Base-by-base conservation (phyloP, 1,140 invertebrate species). In the Physella acuta region DNA sequence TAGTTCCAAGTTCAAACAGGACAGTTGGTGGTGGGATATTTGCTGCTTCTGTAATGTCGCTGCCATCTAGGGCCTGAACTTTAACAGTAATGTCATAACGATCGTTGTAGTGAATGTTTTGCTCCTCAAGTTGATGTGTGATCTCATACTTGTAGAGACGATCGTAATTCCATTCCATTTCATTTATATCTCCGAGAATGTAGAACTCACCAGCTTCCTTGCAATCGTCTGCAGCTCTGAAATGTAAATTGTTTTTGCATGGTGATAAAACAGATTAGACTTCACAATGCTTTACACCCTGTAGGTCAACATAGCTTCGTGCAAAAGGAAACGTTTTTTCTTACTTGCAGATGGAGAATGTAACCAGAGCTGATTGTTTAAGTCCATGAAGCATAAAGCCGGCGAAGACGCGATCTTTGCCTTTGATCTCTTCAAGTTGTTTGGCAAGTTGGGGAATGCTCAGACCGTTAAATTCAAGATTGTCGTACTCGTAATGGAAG, bases 401-500 rank as follows among this genome's bases (percentile, higher is more conserved):
- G 34, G 68, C 74, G 52, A 73, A 75, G 5, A 70, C 59, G 11
- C 74, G 31, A 51, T 75, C 69, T 14, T 63, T 26, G 0, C 28
- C 37, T 28, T 51, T 62, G 8, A 55, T 58, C 36, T 56, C 30
- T 16, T 69, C 51, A 17, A 72, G 52, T 33, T 71, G 63, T n/a
- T 49, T 20, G 1, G 56, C 36, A 0, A 75, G 33, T 39, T 71
- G 56, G 4, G 68, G 64, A 8, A 73, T 49, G 26, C 59, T 52
- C 53, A 75, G 30, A 0, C 74, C 74, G 49, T 68, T 70, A 31
- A 75, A 67, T 26, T 73, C 65, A 28, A 75, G 49, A 39, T 63
- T 70, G 61, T 75, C 74, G 62, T 75, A 75, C 8, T 49, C 34
- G 62, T 75, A 75, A n/a, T 70, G 58, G 65, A 75, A 68, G 39